phyloP scores from a whole-genome alignment of 2,797 vertebrate species.

The Diplodus puntazzo region DNA sequence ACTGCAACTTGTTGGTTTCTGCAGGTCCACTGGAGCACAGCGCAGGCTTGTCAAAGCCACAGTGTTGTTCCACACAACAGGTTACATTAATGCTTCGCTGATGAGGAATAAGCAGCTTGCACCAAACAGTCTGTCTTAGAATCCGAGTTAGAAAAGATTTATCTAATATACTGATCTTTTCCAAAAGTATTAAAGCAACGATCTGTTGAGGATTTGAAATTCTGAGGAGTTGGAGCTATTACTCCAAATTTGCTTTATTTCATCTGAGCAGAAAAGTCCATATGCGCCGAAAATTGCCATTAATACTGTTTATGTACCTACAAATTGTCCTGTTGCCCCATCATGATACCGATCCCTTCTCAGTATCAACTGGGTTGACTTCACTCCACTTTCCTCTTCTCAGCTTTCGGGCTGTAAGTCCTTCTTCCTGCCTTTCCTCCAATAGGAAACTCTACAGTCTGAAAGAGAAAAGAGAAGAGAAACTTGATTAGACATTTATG shows the following conservation, averaged over 20 bases:
- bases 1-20: slow-evolving; percentile 18
- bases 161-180: slow-evolving; percentile 32
- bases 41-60: slow-evolving; percentile 23
- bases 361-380: slow-evolving; percentile 24
- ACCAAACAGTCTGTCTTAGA: slow-evolving; percentile 18
- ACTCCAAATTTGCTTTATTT: slow-evolving; percentile 11
- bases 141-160: slow-evolving; percentile 13
- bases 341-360: slow-evolving; percentile 38
- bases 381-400: slow-evolving; percentile 49
- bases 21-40: slow-evolving; percentile 5
- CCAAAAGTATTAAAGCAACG: slow-evolving; percentile 12
- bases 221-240: slow-evolving; percentile 16
- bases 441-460: slow-evolving; percentile 77
- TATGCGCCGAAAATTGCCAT: slow-evolving; percentile 17
- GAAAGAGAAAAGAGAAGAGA: slow-evolving; percentile 47
- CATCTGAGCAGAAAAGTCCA: slow-evolving; percentile 19
- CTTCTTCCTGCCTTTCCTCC: slow-evolving; percentile 76
- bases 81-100: slow-evolving; percentile 14
- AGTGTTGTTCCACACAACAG: slow-evolving; percentile 17
- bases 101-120: not conserved
- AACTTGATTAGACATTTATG: not conserved
- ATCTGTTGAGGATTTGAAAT: slow-evolving; percentile 7
- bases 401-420: slow-evolving; percentile 54
- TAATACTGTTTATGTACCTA: not conserved
- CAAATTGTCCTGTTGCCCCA: slow-evolving; percentile 38